Evolutionary conservation across 1,140 invertebrate genomes (phyloP), one percentile per base, ranked within the genome.

Genomic region (Aphis craccivora): DNA sequence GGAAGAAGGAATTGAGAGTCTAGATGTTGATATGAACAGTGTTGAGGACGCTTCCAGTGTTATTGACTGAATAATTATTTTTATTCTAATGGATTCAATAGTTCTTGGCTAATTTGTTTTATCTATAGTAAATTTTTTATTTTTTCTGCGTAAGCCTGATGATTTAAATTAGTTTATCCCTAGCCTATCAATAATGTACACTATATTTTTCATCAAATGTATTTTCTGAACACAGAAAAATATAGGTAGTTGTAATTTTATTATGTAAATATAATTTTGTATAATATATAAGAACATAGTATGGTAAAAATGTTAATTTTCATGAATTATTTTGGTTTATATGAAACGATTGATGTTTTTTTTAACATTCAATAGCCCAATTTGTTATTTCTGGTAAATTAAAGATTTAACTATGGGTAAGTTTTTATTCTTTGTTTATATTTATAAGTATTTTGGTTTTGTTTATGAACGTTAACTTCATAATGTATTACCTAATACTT

Each of bases 261-360:
- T 93, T 86, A 86, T 93, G 91, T 93, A 93, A 81, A 93, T 93
- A 93, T 48, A 93, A 93, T 93, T 91, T 84, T 93, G 91, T 93
- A 86, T 86, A 93, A 86, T 86, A 86, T 51, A 84, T 35, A 45
- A 76, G 35, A 91, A 92, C 20, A 92, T 76, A 91, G 90, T 92
- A 53, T 51, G 91, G 37, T 84, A 84, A 86, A 86, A 86, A 92
- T 92, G 91, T 93, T 93, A 93, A 91, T 93, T 86, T 93, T 55
- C 81, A 53, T 93, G 91, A 93, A 93, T 93, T 93, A 93, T 93
- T 92, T 84, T 84, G 91, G 91, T 93, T 53, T 86, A 86, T 37
- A 84, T 93, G 91, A 93, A 40, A 86, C n/a, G 22, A 86, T 86
- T 84, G 20, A 84, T 53, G 76, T 53, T 83, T 92, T 90, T 90